Evolutionary conservation across 2,888 invertebrate species (phyloP), one percentile per base, ranked within the genome.

Genomic region (Cheilosia scutellata): DNA sequence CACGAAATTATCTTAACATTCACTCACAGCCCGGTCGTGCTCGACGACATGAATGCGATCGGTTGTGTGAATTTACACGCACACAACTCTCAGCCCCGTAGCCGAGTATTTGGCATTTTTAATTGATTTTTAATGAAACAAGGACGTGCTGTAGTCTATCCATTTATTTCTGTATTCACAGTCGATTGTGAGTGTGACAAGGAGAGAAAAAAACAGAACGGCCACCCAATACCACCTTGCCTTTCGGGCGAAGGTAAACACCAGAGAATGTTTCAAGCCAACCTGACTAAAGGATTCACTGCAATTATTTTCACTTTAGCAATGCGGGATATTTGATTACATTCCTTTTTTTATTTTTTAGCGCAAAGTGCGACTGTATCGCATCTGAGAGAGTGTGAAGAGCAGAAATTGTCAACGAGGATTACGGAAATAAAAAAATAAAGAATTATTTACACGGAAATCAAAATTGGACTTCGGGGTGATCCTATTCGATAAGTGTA

Each of bases 51-150:
- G 5, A 29, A 47, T 47, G 44, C 9, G 27, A 6, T 37, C 37
- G 53, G 20, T 5, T 6, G 51, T 49, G 42, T 29, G 37, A 71
- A 40, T 60, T 40, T 25, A 31, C 16, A 72, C 51, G 40, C 49
- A 49, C 20, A 49, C 49, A 49, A 49, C 37, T 58, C 33, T 37
- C 72, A 27, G 27, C 29, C n/a, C 37, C 49, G 4, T 31, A 20
- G 27, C 63, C 25, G 42, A 63, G 78, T 72, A 78, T 83, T 83
- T 78, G 74, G 63, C 57, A 37, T 65, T 78, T 83, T 83, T 78
- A 83, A 83, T 83, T 83, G 83, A 83, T 74, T 83, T 83, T 83
- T 83, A 83, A 83, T 83, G 68, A 70, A 83, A 78, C 70, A 78
- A 78, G 68, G 74, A 83, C 68, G 62, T 55, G 62, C 70, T 37